Conservation (phyloP, 2,113 vertebrate species). For the Myrmecobius fasciatus region DNA sequence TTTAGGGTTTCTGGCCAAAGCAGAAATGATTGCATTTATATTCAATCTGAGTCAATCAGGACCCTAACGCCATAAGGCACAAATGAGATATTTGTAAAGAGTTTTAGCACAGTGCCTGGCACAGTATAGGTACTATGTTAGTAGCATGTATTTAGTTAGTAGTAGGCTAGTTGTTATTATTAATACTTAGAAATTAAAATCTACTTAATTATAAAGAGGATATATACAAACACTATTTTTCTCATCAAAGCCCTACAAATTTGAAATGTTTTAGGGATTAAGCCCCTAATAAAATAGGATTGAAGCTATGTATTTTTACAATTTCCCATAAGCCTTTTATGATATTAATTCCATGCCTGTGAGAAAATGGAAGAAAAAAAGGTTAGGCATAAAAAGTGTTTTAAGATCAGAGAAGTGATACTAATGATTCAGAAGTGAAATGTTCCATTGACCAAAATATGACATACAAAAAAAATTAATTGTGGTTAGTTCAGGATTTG, state of each 20-base stretch:
- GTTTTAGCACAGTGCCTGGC: no score
- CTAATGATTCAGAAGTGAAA: constrained; percentile 41
- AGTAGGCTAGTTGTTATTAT: not conserved
- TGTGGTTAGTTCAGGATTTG: constrained; percentile 18
- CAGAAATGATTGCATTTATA: no score
- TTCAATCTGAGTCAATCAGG: no score
- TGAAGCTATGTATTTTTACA: not conserved
- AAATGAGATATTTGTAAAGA: no score
- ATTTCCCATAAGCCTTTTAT: not conserved
- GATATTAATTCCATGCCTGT: not conserved
- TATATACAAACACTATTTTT: constrained; percentile 4
- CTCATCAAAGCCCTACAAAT: not conserved
- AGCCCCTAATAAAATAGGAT: not conserved
- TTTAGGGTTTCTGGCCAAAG: no score
- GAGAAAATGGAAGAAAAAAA: not conserved
- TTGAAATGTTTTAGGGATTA: not conserved
- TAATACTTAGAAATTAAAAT: not conserved
- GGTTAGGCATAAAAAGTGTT: constrained; percentile 33
- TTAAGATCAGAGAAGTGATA: constrained; percentile 54
- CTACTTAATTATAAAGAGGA: not conserved
- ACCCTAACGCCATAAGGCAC: no score
- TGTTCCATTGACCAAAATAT: constrained; percentile 38
- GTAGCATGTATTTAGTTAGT: no score
- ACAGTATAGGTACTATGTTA: no score
- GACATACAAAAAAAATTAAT: not conserved